phyloP scores from a whole-genome alignment of 2,888 invertebrate species.

The Rambutsinella grinnellia region DNA sequence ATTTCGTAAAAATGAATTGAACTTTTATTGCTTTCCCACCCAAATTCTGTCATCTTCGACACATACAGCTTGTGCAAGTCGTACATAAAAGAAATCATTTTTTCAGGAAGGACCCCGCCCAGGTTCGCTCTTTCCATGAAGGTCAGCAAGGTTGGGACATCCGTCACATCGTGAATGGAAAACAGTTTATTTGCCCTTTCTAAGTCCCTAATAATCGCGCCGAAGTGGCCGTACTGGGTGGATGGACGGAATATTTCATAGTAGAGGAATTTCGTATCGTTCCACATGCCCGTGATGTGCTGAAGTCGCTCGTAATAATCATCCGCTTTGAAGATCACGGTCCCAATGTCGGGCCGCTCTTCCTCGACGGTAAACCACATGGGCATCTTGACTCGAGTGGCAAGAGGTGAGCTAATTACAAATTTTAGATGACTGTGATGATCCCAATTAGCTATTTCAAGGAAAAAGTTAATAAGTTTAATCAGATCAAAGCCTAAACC shows the following conservation, averaged over 20 bases:
- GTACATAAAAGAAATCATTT: constrained; percentile 25
- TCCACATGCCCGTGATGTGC: constrained; percentile 35
- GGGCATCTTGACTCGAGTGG: neutral
- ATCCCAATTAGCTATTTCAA: too few species aligned
- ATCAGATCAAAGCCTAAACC: too few species aligned
- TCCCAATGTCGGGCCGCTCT: constrained; percentile 42
- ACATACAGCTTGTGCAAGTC: constrained; percentile 30
- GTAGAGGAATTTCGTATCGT: constrained; percentile 24
- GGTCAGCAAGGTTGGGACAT: constrained; percentile 21
- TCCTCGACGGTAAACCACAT: constrained; percentile 38
- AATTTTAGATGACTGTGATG: too few species aligned
- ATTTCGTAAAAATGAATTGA: too few species aligned
- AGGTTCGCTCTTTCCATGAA: constrained; percentile 26
- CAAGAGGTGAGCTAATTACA: too few species aligned
- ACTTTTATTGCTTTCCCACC: neutral
- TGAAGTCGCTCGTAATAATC: constrained; percentile 38
- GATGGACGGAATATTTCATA: constrained; percentile 25
- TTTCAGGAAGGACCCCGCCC: neutral
- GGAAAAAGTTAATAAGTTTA: too few species aligned
- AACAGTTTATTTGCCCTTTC: constrained; percentile 11
- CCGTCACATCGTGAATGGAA: constrained; percentile 15
- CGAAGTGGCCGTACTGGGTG: too few species aligned
- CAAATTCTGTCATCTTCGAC: constrained; percentile 24
- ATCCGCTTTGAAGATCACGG: constrained; percentile 42
- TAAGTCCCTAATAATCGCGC: too few species aligned